Evolutionary conservation across 2,113 vertebrate species (phyloP).

Genomic region (Melanotaenia duboulayi): DNA sequence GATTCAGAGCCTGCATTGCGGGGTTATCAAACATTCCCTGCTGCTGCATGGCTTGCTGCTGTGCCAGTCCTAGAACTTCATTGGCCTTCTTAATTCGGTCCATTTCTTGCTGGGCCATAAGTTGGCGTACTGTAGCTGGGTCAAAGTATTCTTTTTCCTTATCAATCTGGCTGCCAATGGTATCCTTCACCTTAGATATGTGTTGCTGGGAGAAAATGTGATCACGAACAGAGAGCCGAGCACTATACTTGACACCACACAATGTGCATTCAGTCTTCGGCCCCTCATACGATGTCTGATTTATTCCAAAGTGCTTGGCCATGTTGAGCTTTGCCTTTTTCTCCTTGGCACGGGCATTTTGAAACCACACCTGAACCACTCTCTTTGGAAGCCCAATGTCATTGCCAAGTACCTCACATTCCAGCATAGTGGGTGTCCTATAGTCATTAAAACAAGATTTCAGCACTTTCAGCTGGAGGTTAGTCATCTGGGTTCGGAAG

Average conservation of each 20-base stretch:
- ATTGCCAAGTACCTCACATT: slow-evolving; percentile 99
- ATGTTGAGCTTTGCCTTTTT: slow-evolving; percentile 99
- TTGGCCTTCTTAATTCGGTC: slow-evolving; percentile 99
- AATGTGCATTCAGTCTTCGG: slow-evolving; percentile 99
- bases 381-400: slow-evolving; percentile 99
- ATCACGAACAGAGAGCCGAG: slow-evolving; percentile 97
- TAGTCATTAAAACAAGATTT: slow-evolving; percentile 99
- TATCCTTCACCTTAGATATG: slow-evolving; percentile 99
- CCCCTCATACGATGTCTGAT: slow-evolving; percentile 98
- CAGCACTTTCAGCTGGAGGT: slow-evolving; percentile 97
- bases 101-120: slow-evolving; percentile 99
- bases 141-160: slow-evolving; percentile 99
- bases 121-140: slow-evolving; percentile 97
- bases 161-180: slow-evolving; percentile 97
- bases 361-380: slow-evolving; percentile 99
- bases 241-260: slow-evolving; percentile 99
- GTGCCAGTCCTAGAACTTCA: slow-evolving; percentile 95
- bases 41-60: slow-evolving; percentile 92
- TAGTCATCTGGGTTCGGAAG: slow-evolving; percentile 99
- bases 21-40: slow-evolving; percentile 95
- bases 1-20: slow-evolving; percentile 95
- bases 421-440: slow-evolving; percentile 98
- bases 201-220: slow-evolving; percentile 99
- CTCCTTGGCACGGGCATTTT: slow-evolving; percentile 98
- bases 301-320: slow-evolving; percentile 99